Percentiles rank a stretch among this genome's conserved stretches.
Evolutionary conservation across 2,113 vertebrate genomes (phyloP).

Genomic region (Aplodontia rufa): DNA sequence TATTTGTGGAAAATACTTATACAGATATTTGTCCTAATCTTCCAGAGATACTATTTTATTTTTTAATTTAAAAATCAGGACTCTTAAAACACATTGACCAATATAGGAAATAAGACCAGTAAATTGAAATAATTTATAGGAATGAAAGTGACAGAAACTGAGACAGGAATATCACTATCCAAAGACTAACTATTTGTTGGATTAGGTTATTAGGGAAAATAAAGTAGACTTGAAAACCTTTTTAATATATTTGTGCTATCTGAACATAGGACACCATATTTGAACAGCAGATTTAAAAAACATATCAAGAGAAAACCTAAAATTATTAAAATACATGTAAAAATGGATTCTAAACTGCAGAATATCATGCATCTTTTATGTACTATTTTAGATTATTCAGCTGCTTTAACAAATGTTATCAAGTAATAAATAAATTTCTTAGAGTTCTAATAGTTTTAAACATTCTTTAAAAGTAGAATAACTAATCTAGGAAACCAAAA

Average conservation of each 20-base stretch:
- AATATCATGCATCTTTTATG: background rate
- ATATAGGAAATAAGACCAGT: background rate
- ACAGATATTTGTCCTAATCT: background rate
- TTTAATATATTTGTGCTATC: background rate
- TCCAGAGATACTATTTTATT: background rate
- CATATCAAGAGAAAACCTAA: background rate
- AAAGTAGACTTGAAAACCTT: background rate
- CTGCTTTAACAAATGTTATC: background rate
- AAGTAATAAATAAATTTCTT: background rate
- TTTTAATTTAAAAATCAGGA: constrained; percentile 11
- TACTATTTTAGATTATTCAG: background rate
- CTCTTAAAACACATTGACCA: background rate
- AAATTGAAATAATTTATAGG: background rate
- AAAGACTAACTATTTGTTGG: constrained; percentile 39
- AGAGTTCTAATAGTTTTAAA: background rate
- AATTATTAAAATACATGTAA: constrained; percentile 31
- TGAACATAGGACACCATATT: background rate
- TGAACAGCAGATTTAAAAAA: constrained; percentile 49
- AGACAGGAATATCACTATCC: background rate
- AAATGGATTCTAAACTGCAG: background rate
- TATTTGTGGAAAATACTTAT: background rate
- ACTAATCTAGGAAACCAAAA: background rate
- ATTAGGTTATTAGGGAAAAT: constrained; percentile 12
- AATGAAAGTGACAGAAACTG: background rate
- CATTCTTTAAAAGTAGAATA: background rate